Evolutionary conservation across 2,888 invertebrate species (phyloP).

Genomic region (Nudaria mundana): DNA sequence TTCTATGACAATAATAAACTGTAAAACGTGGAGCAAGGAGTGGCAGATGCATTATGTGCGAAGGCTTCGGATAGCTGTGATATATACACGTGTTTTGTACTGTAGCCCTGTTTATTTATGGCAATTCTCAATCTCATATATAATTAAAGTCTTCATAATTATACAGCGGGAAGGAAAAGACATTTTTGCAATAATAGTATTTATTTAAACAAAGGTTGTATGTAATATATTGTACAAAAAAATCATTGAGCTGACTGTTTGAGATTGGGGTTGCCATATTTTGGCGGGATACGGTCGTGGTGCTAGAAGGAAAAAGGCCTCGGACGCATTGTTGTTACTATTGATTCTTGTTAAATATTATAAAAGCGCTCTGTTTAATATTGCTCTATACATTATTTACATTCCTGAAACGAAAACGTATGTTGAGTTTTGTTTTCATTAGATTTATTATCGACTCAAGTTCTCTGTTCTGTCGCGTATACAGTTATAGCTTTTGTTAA

Average conservation of each 20-base stretch:
- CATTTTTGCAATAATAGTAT: conserved; percentile 26
- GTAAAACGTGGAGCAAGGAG: conserved; percentile 21
- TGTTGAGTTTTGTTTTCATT: conserved; percentile 76
- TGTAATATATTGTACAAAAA: conserved; percentile 24
- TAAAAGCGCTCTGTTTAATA: conserved; percentile 65
- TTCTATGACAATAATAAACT: conserved; percentile 11
- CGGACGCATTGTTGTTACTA: conserved; percentile 67
- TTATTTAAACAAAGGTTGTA: conserved; percentile 28
- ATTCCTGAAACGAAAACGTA: conserved; percentile 76
- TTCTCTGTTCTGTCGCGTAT: conserved; percentile 61
- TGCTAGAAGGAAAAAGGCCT: conserved; percentile 70
- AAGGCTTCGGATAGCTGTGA: conserved; percentile 48
- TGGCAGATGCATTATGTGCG: conserved; percentile 26
- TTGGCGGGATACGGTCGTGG: conserved; percentile 51
- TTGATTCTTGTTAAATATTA: conserved; percentile 67
- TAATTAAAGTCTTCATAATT: conserved; percentile 12
- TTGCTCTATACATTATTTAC: conserved; percentile 76
- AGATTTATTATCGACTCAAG: conserved; percentile 63
- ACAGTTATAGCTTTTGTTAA: conserved; percentile 62
- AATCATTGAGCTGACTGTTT: conserved; percentile 8
- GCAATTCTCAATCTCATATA: conserved; percentile 17
- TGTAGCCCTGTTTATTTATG: conserved; percentile 27
- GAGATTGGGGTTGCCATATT: conserved; percentile 7
- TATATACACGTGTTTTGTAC: conserved; percentile 35
- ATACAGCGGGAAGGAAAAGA: conserved; percentile 31